Conservation (phyloP, 2,888 invertebrate species). For the Tenthredo amoena region DNA sequence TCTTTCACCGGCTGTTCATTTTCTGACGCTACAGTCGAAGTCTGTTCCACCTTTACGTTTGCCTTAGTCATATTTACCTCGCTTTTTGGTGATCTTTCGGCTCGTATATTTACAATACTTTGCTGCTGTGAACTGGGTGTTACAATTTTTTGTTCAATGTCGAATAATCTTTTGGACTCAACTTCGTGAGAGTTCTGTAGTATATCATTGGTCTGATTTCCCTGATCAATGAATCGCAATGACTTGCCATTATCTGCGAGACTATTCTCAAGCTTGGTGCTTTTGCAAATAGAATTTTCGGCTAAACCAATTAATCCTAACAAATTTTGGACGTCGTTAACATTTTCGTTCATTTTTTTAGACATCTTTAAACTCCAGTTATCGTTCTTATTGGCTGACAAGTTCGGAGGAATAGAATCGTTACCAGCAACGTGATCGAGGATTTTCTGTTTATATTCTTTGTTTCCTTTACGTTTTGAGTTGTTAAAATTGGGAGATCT, state of each 20-base stretch:
- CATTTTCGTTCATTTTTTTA: neutral
- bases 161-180: neutral
- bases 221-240: neutral
- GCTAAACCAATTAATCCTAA: neutral
- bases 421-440: neutral
- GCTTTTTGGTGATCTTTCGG: neutral
- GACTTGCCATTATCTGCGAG: neutral
- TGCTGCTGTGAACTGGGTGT: neutral
- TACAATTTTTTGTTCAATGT: neutral
- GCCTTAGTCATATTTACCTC: neutral
- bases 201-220: neutral
- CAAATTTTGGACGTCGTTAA: neutral
- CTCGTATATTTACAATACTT: neutral
- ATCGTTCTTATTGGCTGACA: neutral
- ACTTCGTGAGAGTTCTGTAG: neutral
- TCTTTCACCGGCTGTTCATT: neutral
- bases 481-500: neutral
- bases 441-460: neutral
- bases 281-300: neutral
- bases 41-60: neutral
- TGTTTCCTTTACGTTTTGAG: neutral
- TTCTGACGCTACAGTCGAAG: neutral
- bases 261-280: neutral
- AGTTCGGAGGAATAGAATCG: neutral
- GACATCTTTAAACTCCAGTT: neutral